Evolutionary conservation across 2,797 vertebrate genomes (phyloP), one percentile per base, ranked within the genome.

Genomic region (Mormyrus proboscirostris): DNA sequence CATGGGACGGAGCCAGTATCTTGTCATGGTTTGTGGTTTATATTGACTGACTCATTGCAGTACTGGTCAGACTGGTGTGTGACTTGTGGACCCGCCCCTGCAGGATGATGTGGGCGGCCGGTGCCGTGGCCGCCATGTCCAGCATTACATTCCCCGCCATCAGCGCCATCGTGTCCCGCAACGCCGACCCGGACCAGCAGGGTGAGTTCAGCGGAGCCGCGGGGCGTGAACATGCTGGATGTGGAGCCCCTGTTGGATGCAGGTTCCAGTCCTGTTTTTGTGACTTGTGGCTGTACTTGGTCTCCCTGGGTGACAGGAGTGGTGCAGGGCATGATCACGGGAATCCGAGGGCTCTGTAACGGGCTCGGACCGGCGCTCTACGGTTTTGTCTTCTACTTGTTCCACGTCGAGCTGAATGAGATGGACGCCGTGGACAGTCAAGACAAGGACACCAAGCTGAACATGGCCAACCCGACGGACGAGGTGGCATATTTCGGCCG

Each of bases 101-200:
- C 79, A 98, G 97, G 97, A 98, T 98, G 97, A 98, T 98, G 95
- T 98, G 97, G 97, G 97, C 97, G 19, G 97, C 97, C 5, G 97
- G 97, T 90, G 97, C 97, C 0, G 97, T 98, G 50, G 97, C 97
- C 79, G 97, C 97, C 91, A 98, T 98, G 97, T 98, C 97, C 88
- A 98, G 97, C 93, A 98, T 98, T 94, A 98, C 97, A 8, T 98
- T 98, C 92, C 97, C 97, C 0, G 97, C 97, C 86, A 97, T 98
- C 94, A 98, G 97, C 93, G 97, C 97, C 93, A 97, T 98, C 19
- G 97, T 98, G 91, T 98, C 97, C 4, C 95, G 97, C 88, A 98
- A 98, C 0, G 97, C 97, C 0, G 97, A 98, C 89, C 97, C 97
- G 0, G 97, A 98, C 94, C 97, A 98, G 88, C 97, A 98, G 93